Evolutionary conservation across 1,140 invertebrate genomes (phyloP).

Genomic region (Papilio aristodemus): DNA sequence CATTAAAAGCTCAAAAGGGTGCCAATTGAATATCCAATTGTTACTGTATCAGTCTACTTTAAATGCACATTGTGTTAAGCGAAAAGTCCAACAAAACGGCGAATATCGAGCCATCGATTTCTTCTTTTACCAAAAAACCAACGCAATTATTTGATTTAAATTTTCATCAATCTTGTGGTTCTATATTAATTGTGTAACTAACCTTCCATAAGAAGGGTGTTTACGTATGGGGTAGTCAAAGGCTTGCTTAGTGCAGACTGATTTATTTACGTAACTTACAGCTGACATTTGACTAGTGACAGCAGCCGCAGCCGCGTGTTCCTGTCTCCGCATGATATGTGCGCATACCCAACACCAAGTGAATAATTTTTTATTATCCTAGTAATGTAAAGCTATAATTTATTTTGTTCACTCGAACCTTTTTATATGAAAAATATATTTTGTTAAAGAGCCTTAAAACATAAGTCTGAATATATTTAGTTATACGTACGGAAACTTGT

Average conservation of each 20-base stretch:
- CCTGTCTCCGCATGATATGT: no score
- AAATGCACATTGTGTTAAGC: conserved; percentile 17
- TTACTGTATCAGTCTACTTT: conserved; percentile 21
- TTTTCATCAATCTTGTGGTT: neutral
- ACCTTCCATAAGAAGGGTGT: no score
- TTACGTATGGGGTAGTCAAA: no score
- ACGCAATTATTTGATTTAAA: neutral
- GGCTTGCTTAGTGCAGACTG: no score
- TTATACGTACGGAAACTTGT: conserved; percentile 8
- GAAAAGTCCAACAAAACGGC: conserved; percentile 13
- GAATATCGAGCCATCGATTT: conserved; percentile 12
- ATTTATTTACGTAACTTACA: no score
- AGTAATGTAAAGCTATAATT: no score
- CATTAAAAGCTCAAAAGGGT: conserved; percentile 22
- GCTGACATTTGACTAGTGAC: no score
- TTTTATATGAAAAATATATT: conserved; percentile 7
- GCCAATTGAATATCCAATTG: conserved; percentile 20
- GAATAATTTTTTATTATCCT: no score
- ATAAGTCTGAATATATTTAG: neutral
- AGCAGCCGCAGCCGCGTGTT: no score
- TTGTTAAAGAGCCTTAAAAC: conserved; percentile 4
- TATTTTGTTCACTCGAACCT: no score
- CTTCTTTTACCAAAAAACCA: neutral
- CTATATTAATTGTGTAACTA: no score
- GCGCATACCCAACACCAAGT: no score